Conservation (phyloP, 2,113 vertebrate genomes). For the Odontesthes bonariensis region DNA sequence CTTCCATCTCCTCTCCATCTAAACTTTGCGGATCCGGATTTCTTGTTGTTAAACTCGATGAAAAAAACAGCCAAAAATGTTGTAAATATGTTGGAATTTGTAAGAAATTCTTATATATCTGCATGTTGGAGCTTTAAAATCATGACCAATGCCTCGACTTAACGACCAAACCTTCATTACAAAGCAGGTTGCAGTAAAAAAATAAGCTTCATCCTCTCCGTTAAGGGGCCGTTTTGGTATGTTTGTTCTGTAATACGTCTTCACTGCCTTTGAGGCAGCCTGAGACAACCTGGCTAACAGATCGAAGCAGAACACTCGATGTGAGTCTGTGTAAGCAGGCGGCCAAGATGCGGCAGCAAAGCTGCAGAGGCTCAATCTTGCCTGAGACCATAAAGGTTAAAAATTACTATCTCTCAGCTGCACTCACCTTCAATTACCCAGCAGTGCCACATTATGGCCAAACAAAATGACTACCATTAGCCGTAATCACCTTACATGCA, state of each 20-base stretch:
- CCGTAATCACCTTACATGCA: constrained; percentile 69
- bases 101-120: too few species aligned
- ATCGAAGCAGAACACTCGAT: not conserved
- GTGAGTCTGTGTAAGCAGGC: constrained; percentile 26
- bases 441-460: constrained; percentile 67
- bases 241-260: not conserved
- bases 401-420: constrained; percentile 55
- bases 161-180: too few species aligned
- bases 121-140: too few species aligned
- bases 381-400: constrained; percentile 62
- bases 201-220: not conserved
- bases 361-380: constrained; percentile 32
- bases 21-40: too few species aligned
- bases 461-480: constrained; percentile 76
- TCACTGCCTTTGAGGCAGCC: too few species aligned
- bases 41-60: too few species aligned
- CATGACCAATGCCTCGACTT: too few species aligned
- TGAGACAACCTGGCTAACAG: not conserved
- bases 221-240: too few species aligned
- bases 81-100: too few species aligned
- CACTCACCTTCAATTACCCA: constrained; percentile 68
- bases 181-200: not conserved
- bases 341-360: constrained; percentile 30
- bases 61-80: too few species aligned
- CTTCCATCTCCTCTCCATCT: too few species aligned